A percentile compares a stretch with the other conserved stretches of the same genome.
Conservation (phyloP, 1,140 invertebrate species). For the Brachionus manjavacas region DNA sequence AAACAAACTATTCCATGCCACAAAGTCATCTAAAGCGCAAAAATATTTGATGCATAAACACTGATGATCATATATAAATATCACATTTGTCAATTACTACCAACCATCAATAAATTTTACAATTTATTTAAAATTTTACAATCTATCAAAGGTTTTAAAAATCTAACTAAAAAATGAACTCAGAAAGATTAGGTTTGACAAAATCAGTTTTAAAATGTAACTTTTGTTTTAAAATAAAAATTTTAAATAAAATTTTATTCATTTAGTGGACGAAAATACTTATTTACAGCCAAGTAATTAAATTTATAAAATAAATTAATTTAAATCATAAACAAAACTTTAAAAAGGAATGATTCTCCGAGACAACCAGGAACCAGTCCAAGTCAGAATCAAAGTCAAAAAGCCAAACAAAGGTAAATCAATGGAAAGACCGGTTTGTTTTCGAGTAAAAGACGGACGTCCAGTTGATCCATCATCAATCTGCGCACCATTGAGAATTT, state of each 20-base stretch:
- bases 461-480: background rate
- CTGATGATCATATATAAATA: background rate
- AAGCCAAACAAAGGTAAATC: background rate
- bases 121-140: background rate
- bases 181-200: background rate
- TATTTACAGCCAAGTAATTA: background rate
- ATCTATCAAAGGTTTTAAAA: background rate
- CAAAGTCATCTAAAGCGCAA: background rate
- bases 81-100: constrained; percentile 15
- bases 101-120: background rate
- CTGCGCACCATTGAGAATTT: background rate
- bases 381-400: constrained; percentile 3
- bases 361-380: background rate
- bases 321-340: background rate
- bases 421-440: background rate
- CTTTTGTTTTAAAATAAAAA: background rate
- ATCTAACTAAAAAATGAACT: background rate
- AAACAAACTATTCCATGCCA: constrained; percentile 27
- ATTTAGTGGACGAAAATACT: background rate
- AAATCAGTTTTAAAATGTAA: background rate
- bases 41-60: constrained; percentile 36
- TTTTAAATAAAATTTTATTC: background rate
- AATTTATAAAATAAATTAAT: background rate
- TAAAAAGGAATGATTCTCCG: background rate
- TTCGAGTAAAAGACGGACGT: background rate